These are phyloP conservation scores for Macrobrachium rosenbergii DNA, from an alignment of 1,140 invertebrate genomes.

Conservation along the genomic window DNA sequence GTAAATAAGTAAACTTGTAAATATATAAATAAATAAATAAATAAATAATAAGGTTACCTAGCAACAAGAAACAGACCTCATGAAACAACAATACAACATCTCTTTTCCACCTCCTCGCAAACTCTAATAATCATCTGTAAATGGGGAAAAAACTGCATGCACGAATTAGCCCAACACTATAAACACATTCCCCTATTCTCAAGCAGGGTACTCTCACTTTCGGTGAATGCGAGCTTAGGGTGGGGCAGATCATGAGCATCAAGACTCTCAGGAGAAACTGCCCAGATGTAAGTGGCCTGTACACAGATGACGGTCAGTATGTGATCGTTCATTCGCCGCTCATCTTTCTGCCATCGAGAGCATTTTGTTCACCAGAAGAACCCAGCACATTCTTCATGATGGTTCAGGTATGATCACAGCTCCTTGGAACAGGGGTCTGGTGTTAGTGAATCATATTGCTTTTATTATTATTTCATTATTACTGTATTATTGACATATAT, in stretches of 20 bases:
- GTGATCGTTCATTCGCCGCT: conserved; percentile 75
- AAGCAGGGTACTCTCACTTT: conserved; percentile 79
- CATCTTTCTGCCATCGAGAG: conserved; percentile 73
- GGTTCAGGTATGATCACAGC: conserved; percentile 76
- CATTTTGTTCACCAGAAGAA: conserved; percentile 75
- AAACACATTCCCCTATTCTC: too few relatives aligned
- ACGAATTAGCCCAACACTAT: too few relatives aligned
- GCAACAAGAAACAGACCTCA: too few relatives aligned
- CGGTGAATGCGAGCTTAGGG: too few relatives aligned
- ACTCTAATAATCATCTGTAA: too few relatives aligned
- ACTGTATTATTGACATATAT: background rate
- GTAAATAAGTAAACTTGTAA: too few relatives aligned
- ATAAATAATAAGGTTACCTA: too few relatives aligned
- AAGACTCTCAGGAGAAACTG: conserved; percentile 73
- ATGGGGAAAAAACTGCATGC: too few relatives aligned
- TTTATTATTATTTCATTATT: background rate
- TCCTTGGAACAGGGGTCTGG: conserved; percentile 53
- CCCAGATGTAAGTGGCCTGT: conserved; percentile 75
- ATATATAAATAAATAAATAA: too few relatives aligned
- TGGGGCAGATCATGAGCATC: conserved; percentile 75
- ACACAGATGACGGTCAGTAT: conserved; percentile 74
- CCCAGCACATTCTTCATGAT: conserved; percentile 75
- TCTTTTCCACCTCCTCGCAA: too few relatives aligned
- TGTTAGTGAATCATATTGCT: background rate
- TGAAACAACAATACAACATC: too few relatives aligned